phyloP scores from a whole-genome alignment of 2,797 vertebrate genomes.

The Carapus acus region DNA sequence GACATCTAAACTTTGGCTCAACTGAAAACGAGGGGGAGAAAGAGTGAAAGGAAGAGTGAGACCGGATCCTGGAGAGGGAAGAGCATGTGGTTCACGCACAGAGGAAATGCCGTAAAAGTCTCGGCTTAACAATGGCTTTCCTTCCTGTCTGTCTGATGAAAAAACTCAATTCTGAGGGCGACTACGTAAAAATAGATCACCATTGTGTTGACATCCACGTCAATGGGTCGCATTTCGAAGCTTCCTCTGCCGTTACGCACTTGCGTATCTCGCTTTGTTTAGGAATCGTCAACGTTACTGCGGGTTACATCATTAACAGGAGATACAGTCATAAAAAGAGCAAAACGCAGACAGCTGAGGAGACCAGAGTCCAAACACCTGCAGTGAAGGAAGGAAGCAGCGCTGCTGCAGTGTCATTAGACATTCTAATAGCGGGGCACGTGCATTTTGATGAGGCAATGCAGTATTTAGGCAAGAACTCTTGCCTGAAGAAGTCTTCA shows the following conservation, averaged over 20 bases:
- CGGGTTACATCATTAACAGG: too few relatives aligned
- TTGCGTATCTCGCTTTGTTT: neutral
- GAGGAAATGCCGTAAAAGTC: constrained; percentile 48
- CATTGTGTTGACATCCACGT: constrained; percentile 1
- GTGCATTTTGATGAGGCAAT: constrained; percentile 20
- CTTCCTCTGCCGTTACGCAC: neutral
- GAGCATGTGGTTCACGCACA: constrained; percentile 16
- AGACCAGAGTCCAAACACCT: too few relatives aligned
- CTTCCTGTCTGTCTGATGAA: constrained; percentile 54
- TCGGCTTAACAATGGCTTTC: constrained; percentile 59
- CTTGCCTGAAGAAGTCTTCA: constrained; percentile 16
- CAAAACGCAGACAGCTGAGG: too few relatives aligned
- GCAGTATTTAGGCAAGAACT: constrained; percentile 23
- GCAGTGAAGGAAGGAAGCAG: too few relatives aligned
- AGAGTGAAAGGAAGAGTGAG: constrained; percentile 20
- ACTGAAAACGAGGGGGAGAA: neutral
- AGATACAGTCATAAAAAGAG: too few relatives aligned
- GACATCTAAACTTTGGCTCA: neutral
- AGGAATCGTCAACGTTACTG: too few relatives aligned
- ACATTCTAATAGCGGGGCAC: neutral
- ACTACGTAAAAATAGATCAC: constrained; percentile 17
- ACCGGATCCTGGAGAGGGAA: constrained; percentile 32
- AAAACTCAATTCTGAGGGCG: constrained; percentile 6
- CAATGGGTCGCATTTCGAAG: neutral
- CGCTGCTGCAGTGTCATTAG: neutral